These are phyloP conservation scores for Prionailurus bengalensis DNA, from an alignment of 2,113 vertebrate species.

Conservation along the genomic window DNA sequence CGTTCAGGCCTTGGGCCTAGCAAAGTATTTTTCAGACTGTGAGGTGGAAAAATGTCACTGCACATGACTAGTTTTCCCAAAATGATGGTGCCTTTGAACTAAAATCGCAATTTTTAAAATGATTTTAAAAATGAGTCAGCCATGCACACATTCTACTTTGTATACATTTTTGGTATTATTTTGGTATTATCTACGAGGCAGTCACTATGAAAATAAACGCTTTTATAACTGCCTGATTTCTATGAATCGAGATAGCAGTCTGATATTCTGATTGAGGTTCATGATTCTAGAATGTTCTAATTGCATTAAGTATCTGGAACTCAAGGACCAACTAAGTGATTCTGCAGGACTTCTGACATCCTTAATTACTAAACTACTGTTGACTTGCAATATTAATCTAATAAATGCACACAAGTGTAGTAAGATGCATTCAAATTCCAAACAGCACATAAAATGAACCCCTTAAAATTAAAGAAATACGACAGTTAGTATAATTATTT, in stretches of 20 bases:
- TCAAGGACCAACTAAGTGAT: neutral
- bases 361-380: neutral
- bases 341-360: neutral
- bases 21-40: neutral
- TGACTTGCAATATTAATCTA: neutral
- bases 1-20: neutral
- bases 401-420: neutral
- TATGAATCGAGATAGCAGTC: neutral
- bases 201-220: neutral
- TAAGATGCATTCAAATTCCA: slow-evolving; percentile 6
- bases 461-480: neutral
- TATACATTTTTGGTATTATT: neutral
- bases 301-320: neutral
- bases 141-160: neutral
- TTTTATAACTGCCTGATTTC: neutral
- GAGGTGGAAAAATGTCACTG: slow-evolving; percentile 49
- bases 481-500: neutral
- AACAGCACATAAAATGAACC: neutral
- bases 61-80: slow-evolving; percentile 32
- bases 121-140: neutral
- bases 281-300: slow-evolving; percentile 47
- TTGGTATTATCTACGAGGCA: neutral
- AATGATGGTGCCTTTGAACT: neutral
- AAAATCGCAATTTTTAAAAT: slow-evolving; percentile 3
- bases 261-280: neutral